Conservation (phyloP, 2,797 vertebrate genomes). For the Heterohyrax brucei region DNA sequence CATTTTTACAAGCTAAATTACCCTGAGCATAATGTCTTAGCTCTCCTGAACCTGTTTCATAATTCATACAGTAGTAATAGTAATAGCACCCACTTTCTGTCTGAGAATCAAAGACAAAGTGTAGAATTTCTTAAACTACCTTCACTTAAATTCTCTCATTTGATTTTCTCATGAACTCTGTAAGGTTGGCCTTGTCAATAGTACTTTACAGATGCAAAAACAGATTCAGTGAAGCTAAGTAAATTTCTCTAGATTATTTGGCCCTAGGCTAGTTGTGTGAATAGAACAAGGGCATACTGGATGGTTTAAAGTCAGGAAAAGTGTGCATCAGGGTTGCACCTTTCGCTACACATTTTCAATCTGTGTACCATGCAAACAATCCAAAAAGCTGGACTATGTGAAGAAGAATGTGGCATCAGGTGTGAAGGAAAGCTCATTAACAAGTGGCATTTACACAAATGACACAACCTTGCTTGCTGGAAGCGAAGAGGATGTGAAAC, state of each 20-base stretch:
- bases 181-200: neutral
- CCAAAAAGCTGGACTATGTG: too few relatives aligned
- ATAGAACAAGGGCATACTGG: too few relatives aligned
- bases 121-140: neutral
- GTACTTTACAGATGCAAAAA: constrained; percentile 16
- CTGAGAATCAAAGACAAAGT: neutral
- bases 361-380: too few relatives aligned
- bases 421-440: too few relatives aligned
- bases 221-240: neutral
- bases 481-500: too few relatives aligned
- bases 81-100: neutral
- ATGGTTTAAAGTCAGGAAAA: too few relatives aligned
- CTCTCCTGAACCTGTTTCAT: constrained; percentile 3
- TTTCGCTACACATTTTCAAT: too few relatives aligned
- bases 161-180: neutral
- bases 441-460: too few relatives aligned
- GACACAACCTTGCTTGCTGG: too few relatives aligned
- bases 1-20: neutral
- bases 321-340: too few relatives aligned
- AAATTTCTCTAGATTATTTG: constrained; percentile 26
- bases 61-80: neutral
- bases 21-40: neutral
- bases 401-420: too few relatives aligned
- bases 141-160: neutral
- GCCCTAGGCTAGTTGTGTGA: neutral